phyloP scores from a whole-genome alignment of 2,888 invertebrate genomes.

The Caenorhabditis sp. region DNA sequence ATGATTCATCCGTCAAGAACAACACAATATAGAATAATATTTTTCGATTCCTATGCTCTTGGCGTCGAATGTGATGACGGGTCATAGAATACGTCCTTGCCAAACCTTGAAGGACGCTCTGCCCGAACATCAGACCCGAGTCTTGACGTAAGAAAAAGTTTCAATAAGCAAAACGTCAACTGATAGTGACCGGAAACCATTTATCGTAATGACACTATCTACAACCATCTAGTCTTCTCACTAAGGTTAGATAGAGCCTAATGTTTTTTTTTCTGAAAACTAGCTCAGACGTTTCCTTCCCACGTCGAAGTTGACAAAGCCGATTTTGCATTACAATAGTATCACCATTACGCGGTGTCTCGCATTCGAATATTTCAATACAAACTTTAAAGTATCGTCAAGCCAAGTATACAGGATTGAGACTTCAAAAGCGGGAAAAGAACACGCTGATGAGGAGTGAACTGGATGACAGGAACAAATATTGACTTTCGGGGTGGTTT shows the following conservation, averaged over 20 bases:
- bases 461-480: slow-evolving; percentile 24
- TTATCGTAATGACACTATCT: no score
- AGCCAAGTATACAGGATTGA: neutral
- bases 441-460: slow-evolving; percentile 20
- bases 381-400: neutral
- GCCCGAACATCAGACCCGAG: neutral
- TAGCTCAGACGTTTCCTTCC: neutral
- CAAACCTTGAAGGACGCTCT: slow-evolving; percentile 2
- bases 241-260: no score
- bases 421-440: slow-evolving; percentile 10
- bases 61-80: slow-evolving; percentile 3
- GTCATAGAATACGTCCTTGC: slow-evolving; percentile 7
- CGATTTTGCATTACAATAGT: neutral
- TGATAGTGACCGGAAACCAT: slow-evolving; percentile 5
- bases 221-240: no score
- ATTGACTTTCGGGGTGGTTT: slow-evolving; percentile 20
- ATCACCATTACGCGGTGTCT: neutral
- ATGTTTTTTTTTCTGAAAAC: neutral
- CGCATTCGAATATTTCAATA: neutral
- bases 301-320: neutral
- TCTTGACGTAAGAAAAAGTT: neutral
- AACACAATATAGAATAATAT: neutral
- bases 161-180: neutral
- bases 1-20: slow-evolving; percentile 14
- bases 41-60: slow-evolving; percentile 4